Evolutionary conservation across 2,888 invertebrate genomes (phyloP), one percentile per base, ranked within the genome.

Genomic region (Philereme transversata): DNA sequence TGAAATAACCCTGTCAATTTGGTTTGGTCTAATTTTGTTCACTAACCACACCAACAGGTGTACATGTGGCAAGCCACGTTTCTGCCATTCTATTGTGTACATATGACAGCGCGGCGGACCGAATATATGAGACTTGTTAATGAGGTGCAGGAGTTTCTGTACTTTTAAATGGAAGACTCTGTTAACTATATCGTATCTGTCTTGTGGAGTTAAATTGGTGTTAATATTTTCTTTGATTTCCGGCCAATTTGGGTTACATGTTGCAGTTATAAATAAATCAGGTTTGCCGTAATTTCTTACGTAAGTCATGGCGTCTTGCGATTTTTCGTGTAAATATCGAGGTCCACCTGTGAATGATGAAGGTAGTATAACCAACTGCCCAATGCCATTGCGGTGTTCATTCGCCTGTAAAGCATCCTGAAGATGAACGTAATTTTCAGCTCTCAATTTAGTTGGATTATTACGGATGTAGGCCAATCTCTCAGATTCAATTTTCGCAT

Each of bases 251-350:
- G 62, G 50, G 40, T 62, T 54, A n/a, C 54, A 57, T 36, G 54
- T 57, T 5, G 43, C 69, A 45, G 71, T 71, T n/a, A 71, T 67
- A 40, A 71, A 70, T 5, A 70, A 54, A 64, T 77, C 74, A 64
- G 75, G 64, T 44, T 59, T 61, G 3, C 79, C 76, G 68, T 78
- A 76, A 65, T 75, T 62, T 11, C 78, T 71, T 11, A 81, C 77
- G 68, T 77, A 79, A 3, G 75, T 61, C 22, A 22, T 22, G 22
- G 22, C 22, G 22, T 22, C 22, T 22, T 22, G 22, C 22, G 22
- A 22, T 22, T 22, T 22, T 22, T 22, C 22, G 22, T 22, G 22
- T 22, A 22, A 22, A 22, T 22, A 22, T 22, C 22, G 60, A 1
- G 57, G 52, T 5, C 53, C 38, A 35, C 49, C 44, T 3, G 38